A percentile compares a stretch with the other conserved stretches of the same genome.
Evolutionary conservation across 2,113 vertebrate genomes (phyloP).

Genomic region (Nerophis lumbriciformis): DNA sequence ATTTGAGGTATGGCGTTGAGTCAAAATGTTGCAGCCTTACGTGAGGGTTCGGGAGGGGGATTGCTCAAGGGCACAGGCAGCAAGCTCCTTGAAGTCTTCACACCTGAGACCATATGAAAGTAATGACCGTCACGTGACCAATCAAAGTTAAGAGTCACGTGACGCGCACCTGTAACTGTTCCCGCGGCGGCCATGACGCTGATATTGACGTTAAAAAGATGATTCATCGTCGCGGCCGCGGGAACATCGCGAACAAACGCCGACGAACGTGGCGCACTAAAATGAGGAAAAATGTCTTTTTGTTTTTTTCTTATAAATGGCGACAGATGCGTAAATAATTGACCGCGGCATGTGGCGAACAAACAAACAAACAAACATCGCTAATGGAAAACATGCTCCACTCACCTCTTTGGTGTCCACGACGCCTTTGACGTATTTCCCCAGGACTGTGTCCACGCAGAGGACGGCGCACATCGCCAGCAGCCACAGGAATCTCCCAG

Average conservation of each 20-base stretch:
- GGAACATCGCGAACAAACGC: not conserved
- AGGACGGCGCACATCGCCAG: conserved; percentile 64
- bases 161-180: conserved; percentile 66
- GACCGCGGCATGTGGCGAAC: not conserved
- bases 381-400: not conserved
- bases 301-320: not conserved
- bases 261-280: not conserved
- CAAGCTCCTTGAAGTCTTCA: not conserved
- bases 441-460: conserved; percentile 56
- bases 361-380: not conserved
- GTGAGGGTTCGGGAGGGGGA: too few relatives aligned
- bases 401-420: conserved; percentile 76
- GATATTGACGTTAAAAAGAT: not conserved
- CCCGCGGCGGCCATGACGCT: not conserved
- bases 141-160: conserved; percentile 17
- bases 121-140: conserved; percentile 7
- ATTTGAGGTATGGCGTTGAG: too few relatives aligned
- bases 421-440: conserved; percentile 77
- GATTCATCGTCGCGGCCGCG: not conserved
- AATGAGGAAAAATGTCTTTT: not conserved
- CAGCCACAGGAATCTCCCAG: conserved; percentile 66
- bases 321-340: conserved; percentile 25
- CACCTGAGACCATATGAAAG: not conserved
- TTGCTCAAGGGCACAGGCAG: not conserved
- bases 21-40: too few relatives aligned